Evolutionary conservation across 2,113 vertebrate genomes (phyloP).

Genomic region (Thamnaconus septentrionalis): DNA sequence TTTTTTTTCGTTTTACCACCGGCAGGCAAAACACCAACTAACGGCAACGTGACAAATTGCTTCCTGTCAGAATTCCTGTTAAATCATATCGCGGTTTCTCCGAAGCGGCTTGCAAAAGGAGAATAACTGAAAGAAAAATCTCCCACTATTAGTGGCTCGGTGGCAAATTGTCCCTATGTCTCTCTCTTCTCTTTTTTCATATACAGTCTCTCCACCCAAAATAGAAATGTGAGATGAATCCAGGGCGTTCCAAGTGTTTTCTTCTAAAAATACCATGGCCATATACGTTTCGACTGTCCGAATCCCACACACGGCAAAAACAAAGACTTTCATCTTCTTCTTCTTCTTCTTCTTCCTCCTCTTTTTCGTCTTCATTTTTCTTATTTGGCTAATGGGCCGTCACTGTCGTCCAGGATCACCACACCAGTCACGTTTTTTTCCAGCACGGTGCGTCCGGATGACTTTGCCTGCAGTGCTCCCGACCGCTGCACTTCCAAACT

Average conservation of each 20-base stretch:
- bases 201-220: too few relatives aligned
- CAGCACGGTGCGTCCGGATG: slow-evolving; percentile 14
- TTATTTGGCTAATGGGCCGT: slow-evolving; percentile 12
- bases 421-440: slow-evolving; percentile 30
- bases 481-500: slow-evolving; percentile 29
- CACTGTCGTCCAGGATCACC: slow-evolving; percentile 9
- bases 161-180: too few relatives aligned
- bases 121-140: background rate
- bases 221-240: too few relatives aligned
- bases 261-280: too few relatives aligned
- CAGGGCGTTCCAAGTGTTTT: too few relatives aligned
- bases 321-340: too few relatives aligned
- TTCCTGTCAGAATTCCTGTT: slow-evolving; percentile 24
- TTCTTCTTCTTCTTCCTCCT: too few relatives aligned
- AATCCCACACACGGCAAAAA: too few relatives aligned
- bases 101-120: slow-evolving; percentile 25
- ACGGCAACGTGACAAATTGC: slow-evolving; percentile 29
- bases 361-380: too few relatives aligned
- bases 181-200: too few relatives aligned
- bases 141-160: too few relatives aligned
- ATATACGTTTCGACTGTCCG: too few relatives aligned
- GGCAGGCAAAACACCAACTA: slow-evolving; percentile 15
- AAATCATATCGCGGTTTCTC: slow-evolving; percentile 16
- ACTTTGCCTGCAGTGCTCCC: slow-evolving; percentile 38
- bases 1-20: slow-evolving; percentile 8